A percentile compares a stretch with the other conserved stretches of the same genome.
Evolutionary conservation across 2,797 vertebrate genomes (phyloP).

Genomic region (Heliangelus exortis): DNA sequence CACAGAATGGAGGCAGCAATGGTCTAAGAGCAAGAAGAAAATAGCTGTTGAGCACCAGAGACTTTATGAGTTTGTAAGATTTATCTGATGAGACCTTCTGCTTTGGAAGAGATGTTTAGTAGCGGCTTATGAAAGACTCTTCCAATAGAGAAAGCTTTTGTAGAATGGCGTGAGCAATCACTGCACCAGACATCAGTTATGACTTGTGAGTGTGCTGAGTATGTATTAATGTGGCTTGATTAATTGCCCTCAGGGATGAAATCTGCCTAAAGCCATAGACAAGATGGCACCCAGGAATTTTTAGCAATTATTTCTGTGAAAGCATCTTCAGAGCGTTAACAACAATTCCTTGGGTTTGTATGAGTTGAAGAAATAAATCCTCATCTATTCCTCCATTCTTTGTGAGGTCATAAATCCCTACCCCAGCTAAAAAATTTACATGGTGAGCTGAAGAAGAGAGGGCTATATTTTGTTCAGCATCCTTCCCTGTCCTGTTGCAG

Average conservation of each 20-base stretch:
- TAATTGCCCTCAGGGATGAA: constrained; percentile 38
- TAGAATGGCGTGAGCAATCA: constrained; percentile 18
- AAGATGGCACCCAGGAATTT: constrained; percentile 28
- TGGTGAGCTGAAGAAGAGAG: not conserved
- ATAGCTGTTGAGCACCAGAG: not conserved
- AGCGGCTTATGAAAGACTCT: constrained; percentile 16
- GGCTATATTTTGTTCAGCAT: not conserved
- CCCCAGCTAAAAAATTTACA: not conserved
- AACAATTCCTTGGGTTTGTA: not conserved
- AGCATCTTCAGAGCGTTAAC: not conserved
- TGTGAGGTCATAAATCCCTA: not conserved
- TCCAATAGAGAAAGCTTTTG: constrained; percentile 21
- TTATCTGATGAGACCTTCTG: constrained; percentile 18
- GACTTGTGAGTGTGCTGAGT: constrained; percentile 34
- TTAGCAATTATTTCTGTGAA: constrained; percentile 4
- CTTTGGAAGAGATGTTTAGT: constrained; percentile 29
- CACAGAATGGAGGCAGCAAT: not conserved
- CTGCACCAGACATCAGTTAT: not conserved
- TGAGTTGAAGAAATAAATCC: not conserved
- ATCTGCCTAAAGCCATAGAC: constrained; percentile 43
- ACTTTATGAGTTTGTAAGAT: constrained; percentile 38
- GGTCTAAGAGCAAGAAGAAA: constrained; percentile 33
- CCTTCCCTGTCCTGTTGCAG: not conserved
- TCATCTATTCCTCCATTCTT: not conserved
- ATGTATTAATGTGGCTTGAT: constrained; percentile 43